A percentile compares a stretch with the other conserved stretches of the same genome.
Conservation (phyloP, 30 jellyfish, hydroid and myxozoan species). For the Turritopsis rubra region DNA sequence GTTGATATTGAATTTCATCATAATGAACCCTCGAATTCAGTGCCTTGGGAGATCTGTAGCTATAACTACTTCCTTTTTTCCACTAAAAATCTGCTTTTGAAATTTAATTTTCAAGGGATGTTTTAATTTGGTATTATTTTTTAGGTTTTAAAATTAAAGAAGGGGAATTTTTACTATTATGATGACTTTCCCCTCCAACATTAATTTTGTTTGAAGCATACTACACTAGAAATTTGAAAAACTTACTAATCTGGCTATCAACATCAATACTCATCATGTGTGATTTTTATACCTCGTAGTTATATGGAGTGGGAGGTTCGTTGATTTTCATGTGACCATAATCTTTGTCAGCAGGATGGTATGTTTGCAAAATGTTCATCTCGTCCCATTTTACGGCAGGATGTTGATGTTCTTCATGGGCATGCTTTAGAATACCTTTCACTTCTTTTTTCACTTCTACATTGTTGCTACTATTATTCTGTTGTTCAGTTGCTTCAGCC, state of each 20-base stretch:
- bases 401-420: slow-evolving; percentile 43
- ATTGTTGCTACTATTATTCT: not conserved
- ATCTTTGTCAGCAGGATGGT: slow-evolving; percentile 97
- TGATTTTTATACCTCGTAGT: slow-evolving; percentile 9
- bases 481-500: slow-evolving; percentile 1
- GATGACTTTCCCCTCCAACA: no score
- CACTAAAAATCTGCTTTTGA: no score
- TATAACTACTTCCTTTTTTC: no score
- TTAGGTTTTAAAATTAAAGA: no score
- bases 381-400: slow-evolving; percentile 99
- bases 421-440: slow-evolving; percentile 63
- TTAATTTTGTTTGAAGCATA: no score
- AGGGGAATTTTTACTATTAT: no score
- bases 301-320: slow-evolving; percentile 99
- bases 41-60: no score
- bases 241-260: not conserved
- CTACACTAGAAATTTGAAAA: no score
- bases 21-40: no score
- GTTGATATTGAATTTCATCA: no score
- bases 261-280: not conserved
- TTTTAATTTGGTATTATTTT: no score
- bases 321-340: slow-evolving; percentile 99
- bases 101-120: no score
- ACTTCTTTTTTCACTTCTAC: slow-evolving; percentile 31
- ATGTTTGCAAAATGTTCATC: slow-evolving; percentile 87